Conservation (phyloP, 2,888 invertebrate species). For the Julus scandinavius region DNA sequence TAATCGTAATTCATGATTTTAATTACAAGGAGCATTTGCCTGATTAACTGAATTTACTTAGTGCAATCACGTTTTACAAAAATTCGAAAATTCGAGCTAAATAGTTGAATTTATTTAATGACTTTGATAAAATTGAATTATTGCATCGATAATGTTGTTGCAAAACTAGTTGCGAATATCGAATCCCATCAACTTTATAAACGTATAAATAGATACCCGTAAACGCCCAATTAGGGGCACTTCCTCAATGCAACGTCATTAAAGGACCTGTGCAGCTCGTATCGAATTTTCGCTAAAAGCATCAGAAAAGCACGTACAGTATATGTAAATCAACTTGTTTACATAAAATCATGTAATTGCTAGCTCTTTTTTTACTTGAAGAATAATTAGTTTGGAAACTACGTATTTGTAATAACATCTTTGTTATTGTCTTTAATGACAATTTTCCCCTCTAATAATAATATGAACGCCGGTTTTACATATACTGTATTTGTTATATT, state of each 20-base stretch:
- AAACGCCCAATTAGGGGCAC: background rate
- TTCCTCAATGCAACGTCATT: background rate
- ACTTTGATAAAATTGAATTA: background rate
- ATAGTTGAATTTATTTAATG: background rate
- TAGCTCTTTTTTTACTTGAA: background rate
- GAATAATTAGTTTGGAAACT: background rate
- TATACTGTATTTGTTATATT: no score
- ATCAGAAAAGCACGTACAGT: background rate
- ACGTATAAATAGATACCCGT: background rate
- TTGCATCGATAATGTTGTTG: background rate
- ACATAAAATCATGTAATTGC: background rate
- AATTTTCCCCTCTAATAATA: no score
- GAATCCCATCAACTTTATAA: background rate
- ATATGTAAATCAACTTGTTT: background rate
- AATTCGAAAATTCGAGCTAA: background rate
- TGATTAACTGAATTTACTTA: background rate
- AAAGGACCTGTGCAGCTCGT: background rate
- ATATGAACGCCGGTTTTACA: no score
- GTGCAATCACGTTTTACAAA: background rate
- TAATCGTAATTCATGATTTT: background rate
- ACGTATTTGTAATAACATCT: background rate
- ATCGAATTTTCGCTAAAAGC: constrained; percentile 6
- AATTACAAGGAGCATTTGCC: background rate
- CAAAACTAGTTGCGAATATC: background rate
- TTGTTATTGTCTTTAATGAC: no score